A percentile compares a stretch with the other conserved stretches of the same genome.
Evolutionary conservation across 2,113 vertebrate genomes (phyloP).

Genomic region (Campylorhamphus procurvoides): DNA sequence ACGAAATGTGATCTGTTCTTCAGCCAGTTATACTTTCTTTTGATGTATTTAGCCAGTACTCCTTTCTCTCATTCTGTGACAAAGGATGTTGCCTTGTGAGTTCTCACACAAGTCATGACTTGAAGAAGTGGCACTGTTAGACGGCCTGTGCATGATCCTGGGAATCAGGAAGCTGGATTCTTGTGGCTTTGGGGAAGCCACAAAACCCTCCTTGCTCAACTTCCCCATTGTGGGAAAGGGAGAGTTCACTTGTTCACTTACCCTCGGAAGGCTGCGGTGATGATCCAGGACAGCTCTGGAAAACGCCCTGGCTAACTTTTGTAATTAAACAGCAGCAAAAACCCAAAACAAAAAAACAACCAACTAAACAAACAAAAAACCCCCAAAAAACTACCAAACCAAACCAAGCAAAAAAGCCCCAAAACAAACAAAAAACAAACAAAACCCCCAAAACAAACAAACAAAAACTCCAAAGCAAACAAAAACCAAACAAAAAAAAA

Average conservation of each 20-base stretch:
- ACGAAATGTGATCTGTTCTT: background rate
- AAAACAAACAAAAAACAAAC: background rate
- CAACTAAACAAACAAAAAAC: background rate
- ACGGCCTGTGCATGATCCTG: rapidly evolving
- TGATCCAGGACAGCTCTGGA: background rate
- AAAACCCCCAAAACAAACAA: no score
- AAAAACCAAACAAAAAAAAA: no score
- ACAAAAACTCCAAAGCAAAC: no score
- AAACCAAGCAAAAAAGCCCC: background rate
- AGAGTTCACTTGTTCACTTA: background rate
- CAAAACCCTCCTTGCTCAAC: background rate
- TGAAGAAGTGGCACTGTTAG: background rate
- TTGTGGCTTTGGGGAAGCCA: background rate
- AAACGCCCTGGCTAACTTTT: rapidly evolving
- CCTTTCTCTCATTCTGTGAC: background rate
- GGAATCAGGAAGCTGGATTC: background rate
- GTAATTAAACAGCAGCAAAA: background rate
- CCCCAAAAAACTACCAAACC: no score
- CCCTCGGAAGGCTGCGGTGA: background rate
- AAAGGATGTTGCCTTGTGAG: background rate
- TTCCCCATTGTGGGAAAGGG: background rate
- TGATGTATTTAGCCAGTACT: background rate
- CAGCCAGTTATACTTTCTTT: background rate
- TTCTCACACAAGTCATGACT: background rate
- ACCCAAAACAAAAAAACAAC: no score